phyloP scores from a whole-genome alignment of 2,797 vertebrate genomes.

The Echiichthys vipera region DNA sequence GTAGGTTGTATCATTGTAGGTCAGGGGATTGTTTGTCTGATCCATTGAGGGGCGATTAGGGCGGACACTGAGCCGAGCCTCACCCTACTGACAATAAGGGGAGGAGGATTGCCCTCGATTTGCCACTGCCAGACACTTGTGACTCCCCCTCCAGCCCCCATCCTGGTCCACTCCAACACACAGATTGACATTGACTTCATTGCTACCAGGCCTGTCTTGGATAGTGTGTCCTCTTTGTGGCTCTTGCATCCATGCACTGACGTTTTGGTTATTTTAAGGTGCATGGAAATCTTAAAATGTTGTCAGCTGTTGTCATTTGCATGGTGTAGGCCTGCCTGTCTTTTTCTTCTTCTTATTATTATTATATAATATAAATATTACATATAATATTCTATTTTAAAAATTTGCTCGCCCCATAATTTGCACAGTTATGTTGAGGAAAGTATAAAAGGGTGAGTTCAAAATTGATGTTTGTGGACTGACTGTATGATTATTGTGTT shows the following conservation, averaged over 20 bases:
- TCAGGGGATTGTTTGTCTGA: conserved; percentile 79
- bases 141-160: conserved; percentile 36
- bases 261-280: conserved; percentile 32
- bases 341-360: background rate
- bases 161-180: conserved; percentile 36
- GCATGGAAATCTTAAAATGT: conserved; percentile 11
- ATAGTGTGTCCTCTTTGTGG: conserved; percentile 32
- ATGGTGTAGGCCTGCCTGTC: background rate
- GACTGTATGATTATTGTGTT: background rate
- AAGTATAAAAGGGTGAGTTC: background rate
- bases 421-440: background rate
- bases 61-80: conserved; percentile 64
- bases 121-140: conserved; percentile 42
- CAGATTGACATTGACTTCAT: conserved; percentile 39
- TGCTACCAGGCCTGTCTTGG: conserved; percentile 19
- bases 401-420: no score
- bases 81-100: conserved; percentile 55
- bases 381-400: background rate
- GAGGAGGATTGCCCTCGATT: conserved; percentile 61
- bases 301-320: background rate
- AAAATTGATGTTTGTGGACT: background rate
- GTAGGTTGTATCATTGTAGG: conserved; percentile 70
- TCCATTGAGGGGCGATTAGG: conserved; percentile 78
- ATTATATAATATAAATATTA: no score
- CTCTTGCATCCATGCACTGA: conserved; percentile 25